These are phyloP conservation scores for Tiliqua scincoides DNA, from an alignment of 2,113 vertebrate species.

Conservation along the genomic window DNA sequence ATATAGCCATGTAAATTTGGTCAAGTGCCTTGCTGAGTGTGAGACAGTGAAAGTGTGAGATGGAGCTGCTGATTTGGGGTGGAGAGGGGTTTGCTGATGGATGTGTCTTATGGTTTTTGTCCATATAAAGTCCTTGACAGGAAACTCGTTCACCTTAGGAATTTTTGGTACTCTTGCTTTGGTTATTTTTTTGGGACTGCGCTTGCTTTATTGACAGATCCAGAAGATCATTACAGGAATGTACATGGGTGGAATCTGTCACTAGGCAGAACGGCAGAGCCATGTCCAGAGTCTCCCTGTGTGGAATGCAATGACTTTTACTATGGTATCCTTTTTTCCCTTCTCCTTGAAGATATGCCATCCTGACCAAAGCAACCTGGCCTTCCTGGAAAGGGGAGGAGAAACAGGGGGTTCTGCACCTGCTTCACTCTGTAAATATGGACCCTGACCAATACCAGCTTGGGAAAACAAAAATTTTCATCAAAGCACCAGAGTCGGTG, in stretches of 20 bases:
- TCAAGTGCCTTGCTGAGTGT: no score
- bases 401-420: conserved; percentile 92
- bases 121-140: neutral
- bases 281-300: no score
- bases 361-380: conserved; percentile 96
- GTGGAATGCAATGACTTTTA: no score
- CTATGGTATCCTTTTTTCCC: no score
- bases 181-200: neutral
- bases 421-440: conserved; percentile 94
- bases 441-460: conserved; percentile 97
- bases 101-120: neutral
- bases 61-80: neutral
- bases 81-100: neutral
- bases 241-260: neutral
- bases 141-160: neutral
- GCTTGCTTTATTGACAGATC: neutral
- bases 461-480: conserved; percentile 91
- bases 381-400: conserved; percentile 94
- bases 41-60: no score
- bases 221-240: neutral
- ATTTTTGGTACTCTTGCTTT: neutral
- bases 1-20: no score
- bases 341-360: conserved; percentile 86
- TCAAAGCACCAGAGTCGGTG: conserved; percentile 97
- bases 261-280: neutral